Conservation (phyloP, 2,797 vertebrate species). For the Tangara arthus region DNA sequence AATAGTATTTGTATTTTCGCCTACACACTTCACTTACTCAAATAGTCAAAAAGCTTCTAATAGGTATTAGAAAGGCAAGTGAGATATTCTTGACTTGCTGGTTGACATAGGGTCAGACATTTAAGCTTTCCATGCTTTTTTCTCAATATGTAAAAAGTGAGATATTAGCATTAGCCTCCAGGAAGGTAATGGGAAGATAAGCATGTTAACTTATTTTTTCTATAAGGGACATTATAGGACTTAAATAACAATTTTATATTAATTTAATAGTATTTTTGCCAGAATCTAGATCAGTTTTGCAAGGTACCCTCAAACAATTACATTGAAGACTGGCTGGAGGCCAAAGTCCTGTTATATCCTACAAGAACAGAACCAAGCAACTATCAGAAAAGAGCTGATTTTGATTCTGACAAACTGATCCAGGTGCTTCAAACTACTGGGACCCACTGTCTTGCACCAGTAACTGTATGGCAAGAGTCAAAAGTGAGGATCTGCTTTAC, state of each 20-base stretch:
- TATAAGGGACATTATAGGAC: not conserved
- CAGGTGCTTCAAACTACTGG: not conserved
- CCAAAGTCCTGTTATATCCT: not conserved
- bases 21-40: not conserved
- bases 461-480: not conserved
- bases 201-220: not conserved
- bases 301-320: not conserved
- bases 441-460: not conserved
- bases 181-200: not conserved
- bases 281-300: not conserved
- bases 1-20: not conserved
- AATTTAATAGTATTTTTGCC: not conserved
- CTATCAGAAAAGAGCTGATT: not conserved
- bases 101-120: not conserved
- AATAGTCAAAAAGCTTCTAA: not conserved
- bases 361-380: not conserved
- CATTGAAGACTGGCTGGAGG: not conserved
- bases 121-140: not conserved
- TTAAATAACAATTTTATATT: not conserved
- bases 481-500: not conserved
- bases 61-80: not conserved
- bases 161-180: not conserved
- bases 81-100: not conserved
- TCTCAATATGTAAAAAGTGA: not conserved
- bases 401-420: not conserved